phyloP scores from a whole-genome alignment of 2,888 invertebrate genomes.

The Acleris sparsana region DNA sequence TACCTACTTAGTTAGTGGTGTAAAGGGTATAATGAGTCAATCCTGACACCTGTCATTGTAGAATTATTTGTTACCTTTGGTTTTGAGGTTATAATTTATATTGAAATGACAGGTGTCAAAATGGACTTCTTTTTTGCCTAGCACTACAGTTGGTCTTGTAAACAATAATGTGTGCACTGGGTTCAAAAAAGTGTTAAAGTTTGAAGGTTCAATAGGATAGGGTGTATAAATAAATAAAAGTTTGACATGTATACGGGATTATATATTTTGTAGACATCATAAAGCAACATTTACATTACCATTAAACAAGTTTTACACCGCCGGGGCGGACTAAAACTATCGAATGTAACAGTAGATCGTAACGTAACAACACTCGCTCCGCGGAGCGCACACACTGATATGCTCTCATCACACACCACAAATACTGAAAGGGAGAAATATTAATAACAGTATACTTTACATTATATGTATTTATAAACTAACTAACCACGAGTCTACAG shows the following conservation, averaged over 20 bases:
- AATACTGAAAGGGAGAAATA: conserved; percentile 82
- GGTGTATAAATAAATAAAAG: conserved; percentile 56
- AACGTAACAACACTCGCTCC: conserved; percentile 68
- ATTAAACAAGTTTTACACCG: conserved; percentile 74
- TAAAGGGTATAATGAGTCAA: too few species aligned
- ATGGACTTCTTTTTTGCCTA: too few species aligned
- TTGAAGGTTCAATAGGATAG: not conserved
- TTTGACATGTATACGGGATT: conserved; percentile 74
- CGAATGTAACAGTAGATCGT: conserved; percentile 81
- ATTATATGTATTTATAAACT: conserved; percentile 79
- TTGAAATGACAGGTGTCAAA: too few species aligned
- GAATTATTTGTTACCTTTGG: too few species aligned
- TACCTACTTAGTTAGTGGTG: too few species aligned
- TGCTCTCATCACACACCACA: conserved; percentile 68
- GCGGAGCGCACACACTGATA: conserved; percentile 43
- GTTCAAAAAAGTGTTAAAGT: too few species aligned
- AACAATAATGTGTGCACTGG: too few species aligned
- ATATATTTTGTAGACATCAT: conserved; percentile 84
- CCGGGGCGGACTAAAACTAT: conserved; percentile 71
- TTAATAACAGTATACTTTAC: conserved; percentile 79
- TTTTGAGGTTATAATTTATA: too few species aligned
- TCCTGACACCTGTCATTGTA: too few species aligned
- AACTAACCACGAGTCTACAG: conserved; percentile 79
- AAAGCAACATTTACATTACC: conserved; percentile 84
- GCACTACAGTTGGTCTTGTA: too few species aligned